Evolutionary conservation across 2,797 vertebrate species (phyloP).

Genomic region (Sandelia bainsii): DNA sequence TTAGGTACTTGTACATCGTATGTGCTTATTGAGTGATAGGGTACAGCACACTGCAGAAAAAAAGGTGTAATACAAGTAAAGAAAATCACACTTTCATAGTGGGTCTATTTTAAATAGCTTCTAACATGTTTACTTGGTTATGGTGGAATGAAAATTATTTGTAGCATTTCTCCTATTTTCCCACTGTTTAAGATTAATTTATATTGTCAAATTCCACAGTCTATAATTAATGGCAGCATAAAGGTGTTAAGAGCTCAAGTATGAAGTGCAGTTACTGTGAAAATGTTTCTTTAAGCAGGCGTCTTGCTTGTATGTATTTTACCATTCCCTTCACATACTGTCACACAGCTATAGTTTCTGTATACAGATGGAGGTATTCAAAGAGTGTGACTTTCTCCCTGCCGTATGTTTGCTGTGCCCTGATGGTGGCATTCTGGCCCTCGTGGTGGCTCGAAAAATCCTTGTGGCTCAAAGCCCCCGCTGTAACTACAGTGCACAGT

Average conservation of each 20-base stretch:
- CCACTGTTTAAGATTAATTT: not conserved
- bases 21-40: slow-evolving; percentile 1
- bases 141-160: not conserved
- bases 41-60: not conserved
- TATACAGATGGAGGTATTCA: not conserved
- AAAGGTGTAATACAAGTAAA: not conserved
- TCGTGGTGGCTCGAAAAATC: no score
- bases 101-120: not conserved
- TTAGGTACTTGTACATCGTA: not conserved
- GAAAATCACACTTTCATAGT: not conserved
- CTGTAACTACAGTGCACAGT: no score
- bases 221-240: not conserved
- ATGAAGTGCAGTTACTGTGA: not conserved
- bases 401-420: no score
- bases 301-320: not conserved
- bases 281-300: not conserved
- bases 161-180: not conserved
- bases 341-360: not conserved
- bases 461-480: no score
- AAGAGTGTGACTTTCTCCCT: no score
- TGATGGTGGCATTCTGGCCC: no score
- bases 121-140: not conserved
- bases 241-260: not conserved
- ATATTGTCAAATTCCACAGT: not conserved
- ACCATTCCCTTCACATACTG: not conserved